phyloP scores from a whole-genome alignment of 92 coral and sea anemone species.

The Anthopleura xanthogrammica region DNA sequence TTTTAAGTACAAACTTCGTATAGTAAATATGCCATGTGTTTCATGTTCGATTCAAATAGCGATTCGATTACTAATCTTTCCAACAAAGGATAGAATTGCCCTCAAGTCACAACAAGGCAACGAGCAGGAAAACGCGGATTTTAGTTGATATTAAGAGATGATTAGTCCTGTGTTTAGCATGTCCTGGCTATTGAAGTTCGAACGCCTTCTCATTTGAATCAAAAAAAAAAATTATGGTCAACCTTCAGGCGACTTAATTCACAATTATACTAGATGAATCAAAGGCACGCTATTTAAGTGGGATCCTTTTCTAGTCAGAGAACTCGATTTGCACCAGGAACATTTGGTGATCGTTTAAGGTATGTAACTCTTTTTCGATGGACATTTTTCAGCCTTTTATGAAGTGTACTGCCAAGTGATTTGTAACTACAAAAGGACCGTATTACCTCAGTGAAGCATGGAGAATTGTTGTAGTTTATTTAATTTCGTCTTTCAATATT shows the following conservation, averaged over 20 bases:
- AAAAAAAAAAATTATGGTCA: not conserved
- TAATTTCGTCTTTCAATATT: too few relatives aligned
- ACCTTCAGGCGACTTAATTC: not conserved
- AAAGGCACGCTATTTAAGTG: not conserved
- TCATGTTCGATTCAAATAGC: not conserved
- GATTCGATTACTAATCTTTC: not conserved
- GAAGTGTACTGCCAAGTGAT: too few relatives aligned
- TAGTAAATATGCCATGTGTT: not conserved
- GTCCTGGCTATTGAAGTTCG: not conserved
- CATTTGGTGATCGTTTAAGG: not conserved
- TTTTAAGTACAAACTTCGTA: not conserved
- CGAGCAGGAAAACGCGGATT: not conserved
- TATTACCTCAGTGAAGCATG: too few relatives aligned
- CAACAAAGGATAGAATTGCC: not conserved
- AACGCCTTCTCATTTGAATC: not conserved
- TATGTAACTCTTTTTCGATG: not conserved
- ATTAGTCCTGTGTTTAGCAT: constrained; percentile 4
- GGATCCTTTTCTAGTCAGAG: not conserved
- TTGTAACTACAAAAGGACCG: too few relatives aligned
- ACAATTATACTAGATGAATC: not conserved
- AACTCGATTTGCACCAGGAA: not conserved
- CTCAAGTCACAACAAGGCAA: not conserved
- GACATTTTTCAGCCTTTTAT: too few relatives aligned
- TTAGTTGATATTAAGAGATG: not conserved
- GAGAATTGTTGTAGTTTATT: too few relatives aligned